A percentile compares a stretch with the other conserved stretches of the same genome.
Conservation (phyloP, 2,888 invertebrate species). For the Bellardia bayeri region DNA sequence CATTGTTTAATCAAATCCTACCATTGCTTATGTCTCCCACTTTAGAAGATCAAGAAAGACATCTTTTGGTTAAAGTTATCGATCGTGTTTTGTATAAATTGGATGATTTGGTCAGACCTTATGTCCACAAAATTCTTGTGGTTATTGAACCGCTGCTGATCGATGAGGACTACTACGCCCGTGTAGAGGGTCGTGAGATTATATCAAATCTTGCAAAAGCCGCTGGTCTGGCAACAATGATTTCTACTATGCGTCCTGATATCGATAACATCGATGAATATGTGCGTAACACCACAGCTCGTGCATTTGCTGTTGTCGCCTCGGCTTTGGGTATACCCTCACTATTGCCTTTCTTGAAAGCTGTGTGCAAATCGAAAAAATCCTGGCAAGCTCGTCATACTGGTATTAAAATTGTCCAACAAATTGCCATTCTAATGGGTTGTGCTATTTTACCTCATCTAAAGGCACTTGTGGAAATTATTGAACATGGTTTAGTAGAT, state of each 20-base stretch:
- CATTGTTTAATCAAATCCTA: constrained; percentile 99
- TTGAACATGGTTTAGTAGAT: constrained; percentile 98
- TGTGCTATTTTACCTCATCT: constrained; percentile 99
- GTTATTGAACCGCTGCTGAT: constrained; percentile 99
- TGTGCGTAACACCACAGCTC: constrained; percentile 99
- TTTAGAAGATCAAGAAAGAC: constrained; percentile 99
- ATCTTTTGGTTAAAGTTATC: constrained; percentile 99
- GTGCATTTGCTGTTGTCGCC: constrained; percentile 99
- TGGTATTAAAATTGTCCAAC: constrained; percentile 99
- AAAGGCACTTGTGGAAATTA: constrained; percentile 98
- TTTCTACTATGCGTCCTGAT: constrained; percentile 99
- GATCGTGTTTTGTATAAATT: constrained; percentile 99
- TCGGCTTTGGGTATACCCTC: constrained; percentile 99
- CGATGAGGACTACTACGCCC: constrained; percentile 99
- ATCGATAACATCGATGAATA: constrained; percentile 99
- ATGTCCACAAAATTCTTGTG: constrained; percentile 99
- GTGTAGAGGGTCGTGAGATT: constrained; percentile 99
- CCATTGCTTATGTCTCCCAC: constrained; percentile 99
- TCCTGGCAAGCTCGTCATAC: constrained; percentile 99
- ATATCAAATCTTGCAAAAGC: constrained; percentile 99
- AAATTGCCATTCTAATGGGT: constrained; percentile 99
- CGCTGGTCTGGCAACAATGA: constrained; percentile 99
- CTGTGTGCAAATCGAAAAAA: constrained; percentile 99
- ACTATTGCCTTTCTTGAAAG: constrained; percentile 98
- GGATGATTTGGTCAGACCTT: constrained; percentile 99